Conservation (phyloP, 2,888 invertebrate species). For the Tipula unca region DNA sequence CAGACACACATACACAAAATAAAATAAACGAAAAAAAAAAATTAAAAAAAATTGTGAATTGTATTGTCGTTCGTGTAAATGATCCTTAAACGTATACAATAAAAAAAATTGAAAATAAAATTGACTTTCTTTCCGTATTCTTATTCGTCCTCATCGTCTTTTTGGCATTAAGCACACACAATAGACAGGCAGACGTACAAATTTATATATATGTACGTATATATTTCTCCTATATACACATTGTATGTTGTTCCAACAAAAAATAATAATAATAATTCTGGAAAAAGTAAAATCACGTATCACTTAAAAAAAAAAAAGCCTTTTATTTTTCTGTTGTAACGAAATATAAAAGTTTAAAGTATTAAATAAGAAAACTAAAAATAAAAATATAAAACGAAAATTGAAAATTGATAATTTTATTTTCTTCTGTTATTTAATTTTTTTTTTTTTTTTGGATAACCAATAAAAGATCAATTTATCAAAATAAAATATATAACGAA, state of each 20-base stretch:
- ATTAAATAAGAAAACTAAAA: background rate
- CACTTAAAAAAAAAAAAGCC: background rate
- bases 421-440: background rate
- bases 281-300: background rate
- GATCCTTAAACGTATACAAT: background rate
- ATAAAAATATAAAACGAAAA: background rate
- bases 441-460: background rate
- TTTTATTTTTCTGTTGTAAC: background rate
- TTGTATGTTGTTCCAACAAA: too few species aligned
- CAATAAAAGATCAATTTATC: constrained; percentile 14
- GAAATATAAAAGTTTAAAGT: background rate
- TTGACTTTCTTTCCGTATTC: background rate
- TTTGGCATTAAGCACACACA: background rate
- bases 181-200: background rate
- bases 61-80: constrained; percentile 8
- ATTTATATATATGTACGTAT: background rate
- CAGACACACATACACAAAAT: background rate
- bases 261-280: background rate
- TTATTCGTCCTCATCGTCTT: background rate
- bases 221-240: too few species aligned
- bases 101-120: background rate
- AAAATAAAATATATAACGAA: background rate
- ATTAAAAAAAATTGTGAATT: background rate
- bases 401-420: background rate
- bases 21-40: background rate